Evolutionary conservation across 2,113 vertebrate species (phyloP).

Genomic region (Physeter macrocephalus): DNA sequence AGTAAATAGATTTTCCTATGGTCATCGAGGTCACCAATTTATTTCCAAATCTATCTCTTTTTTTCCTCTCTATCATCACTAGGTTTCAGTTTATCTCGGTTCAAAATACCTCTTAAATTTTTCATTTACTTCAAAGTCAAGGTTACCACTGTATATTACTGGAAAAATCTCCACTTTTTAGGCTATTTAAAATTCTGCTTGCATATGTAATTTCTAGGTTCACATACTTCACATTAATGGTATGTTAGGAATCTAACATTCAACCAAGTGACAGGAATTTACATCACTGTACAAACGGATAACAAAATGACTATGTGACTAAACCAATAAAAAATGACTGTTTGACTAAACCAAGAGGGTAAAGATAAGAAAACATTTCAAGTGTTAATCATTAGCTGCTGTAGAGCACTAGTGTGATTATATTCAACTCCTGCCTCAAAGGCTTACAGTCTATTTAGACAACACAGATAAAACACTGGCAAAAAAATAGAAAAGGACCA

Average conservation of each 20-base stretch:
- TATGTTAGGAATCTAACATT: neutral
- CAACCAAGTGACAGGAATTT: neutral
- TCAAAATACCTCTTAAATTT: slow-evolving; percentile 13
- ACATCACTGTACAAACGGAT: neutral
- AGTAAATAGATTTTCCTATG: neutral
- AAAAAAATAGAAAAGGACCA: slow-evolving; percentile 6
- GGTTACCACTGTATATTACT: neutral
- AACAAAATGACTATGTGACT: neutral
- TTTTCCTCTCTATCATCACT: neutral
- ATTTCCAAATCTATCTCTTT: neutral
- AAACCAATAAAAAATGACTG: neutral
- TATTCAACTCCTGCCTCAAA: neutral
- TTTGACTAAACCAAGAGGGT: neutral
- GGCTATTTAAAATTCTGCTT: slow-evolving; percentile 10
- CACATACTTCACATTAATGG: slow-evolving; percentile 1
- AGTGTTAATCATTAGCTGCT: neutral
- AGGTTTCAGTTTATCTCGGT: neutral
- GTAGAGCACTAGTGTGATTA: neutral
- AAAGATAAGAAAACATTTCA: slow-evolving; percentile 1
- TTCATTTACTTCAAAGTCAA: slow-evolving; percentile 17
- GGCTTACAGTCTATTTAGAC: slow-evolving; percentile 9
- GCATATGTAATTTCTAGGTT: neutral
- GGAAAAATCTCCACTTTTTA: neutral
- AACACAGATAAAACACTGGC: neutral
- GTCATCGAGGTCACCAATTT: slow-evolving; percentile 12